Evolutionary conservation across 2,797 vertebrate genomes (phyloP).

Genomic region (Bradypodion pumilum): DNA sequence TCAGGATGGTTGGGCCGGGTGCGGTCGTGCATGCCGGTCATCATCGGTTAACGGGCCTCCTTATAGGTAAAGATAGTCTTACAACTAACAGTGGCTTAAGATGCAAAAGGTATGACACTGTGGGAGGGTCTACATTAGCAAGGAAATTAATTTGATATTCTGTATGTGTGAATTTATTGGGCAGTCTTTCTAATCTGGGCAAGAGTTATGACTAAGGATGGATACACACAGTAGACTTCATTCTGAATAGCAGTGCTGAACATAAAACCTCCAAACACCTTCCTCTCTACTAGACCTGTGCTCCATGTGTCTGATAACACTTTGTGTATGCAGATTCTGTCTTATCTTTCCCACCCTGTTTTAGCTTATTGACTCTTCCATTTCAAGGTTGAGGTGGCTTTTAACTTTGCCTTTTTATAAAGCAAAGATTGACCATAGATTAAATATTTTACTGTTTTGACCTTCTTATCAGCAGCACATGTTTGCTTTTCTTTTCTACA

Average conservation of each 20-base stretch:
- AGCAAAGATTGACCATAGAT: constrained; percentile 52
- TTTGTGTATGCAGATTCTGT: background rate
- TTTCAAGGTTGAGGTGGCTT: constrained; percentile 59
- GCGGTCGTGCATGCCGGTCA: no score
- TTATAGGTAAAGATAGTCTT: no score
- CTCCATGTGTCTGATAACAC: constrained; percentile 18
- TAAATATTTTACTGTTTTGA: constrained; percentile 55
- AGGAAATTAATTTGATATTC: background rate
- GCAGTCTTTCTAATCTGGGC: background rate
- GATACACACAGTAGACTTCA: background rate
- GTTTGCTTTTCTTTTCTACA: constrained; percentile 63
- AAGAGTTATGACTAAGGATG: background rate
- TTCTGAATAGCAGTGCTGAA: background rate
- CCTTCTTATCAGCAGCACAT: constrained; percentile 51
- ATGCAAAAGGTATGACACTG: background rate
- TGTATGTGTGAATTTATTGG: background rate
- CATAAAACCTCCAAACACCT: background rate
- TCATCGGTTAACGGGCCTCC: no score
- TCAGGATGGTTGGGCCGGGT: no score
- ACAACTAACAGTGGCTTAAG: background rate
- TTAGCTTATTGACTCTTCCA: constrained; percentile 57
- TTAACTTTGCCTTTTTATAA: constrained; percentile 44
- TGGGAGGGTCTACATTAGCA: background rate
- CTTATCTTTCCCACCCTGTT: constrained; percentile 38
- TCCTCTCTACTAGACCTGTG: constrained; percentile 34